phyloP scores from a whole-genome alignment of 2,888 invertebrate genomes.

The Onthophagus sagittarius region DNA sequence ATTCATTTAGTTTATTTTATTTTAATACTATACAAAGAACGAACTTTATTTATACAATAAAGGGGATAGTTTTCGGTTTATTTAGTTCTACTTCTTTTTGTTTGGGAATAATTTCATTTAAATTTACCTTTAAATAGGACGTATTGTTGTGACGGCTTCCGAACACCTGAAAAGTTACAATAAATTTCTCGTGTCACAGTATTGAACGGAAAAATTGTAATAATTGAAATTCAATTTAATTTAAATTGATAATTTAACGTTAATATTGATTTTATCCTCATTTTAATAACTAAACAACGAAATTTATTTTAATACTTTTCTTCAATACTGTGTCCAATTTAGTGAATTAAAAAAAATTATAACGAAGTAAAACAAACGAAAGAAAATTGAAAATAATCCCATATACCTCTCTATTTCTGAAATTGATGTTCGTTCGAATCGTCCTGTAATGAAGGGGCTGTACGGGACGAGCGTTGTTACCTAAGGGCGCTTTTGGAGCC shows the following conservation, averaged over 20 bases:
- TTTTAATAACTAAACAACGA: no score
- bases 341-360: no score
- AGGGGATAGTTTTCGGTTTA: no score
- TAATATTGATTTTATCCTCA: no score
- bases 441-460: slow-evolving; percentile 90
- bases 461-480: slow-evolving; percentile 91
- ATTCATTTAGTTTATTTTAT: no score
- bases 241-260: background rate
- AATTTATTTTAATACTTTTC: background rate
- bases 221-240: background rate
- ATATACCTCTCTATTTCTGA: slow-evolving; percentile 58
- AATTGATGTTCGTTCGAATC: slow-evolving; percentile 95
- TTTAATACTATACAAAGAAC: no score
- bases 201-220: background rate
- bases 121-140: background rate
- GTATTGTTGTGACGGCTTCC: background rate
- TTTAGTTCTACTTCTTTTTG: no score
- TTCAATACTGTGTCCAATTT: background rate
- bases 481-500: slow-evolving; percentile 86
- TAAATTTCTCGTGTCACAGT: background rate
- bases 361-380: no score
- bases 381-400: background rate
- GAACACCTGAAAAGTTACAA: background rate
- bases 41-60: no score
- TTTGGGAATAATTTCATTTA: background rate